phyloP scores from a whole-genome alignment of 2,888 invertebrate genomes.

The Sabatieria punctata region DNA sequence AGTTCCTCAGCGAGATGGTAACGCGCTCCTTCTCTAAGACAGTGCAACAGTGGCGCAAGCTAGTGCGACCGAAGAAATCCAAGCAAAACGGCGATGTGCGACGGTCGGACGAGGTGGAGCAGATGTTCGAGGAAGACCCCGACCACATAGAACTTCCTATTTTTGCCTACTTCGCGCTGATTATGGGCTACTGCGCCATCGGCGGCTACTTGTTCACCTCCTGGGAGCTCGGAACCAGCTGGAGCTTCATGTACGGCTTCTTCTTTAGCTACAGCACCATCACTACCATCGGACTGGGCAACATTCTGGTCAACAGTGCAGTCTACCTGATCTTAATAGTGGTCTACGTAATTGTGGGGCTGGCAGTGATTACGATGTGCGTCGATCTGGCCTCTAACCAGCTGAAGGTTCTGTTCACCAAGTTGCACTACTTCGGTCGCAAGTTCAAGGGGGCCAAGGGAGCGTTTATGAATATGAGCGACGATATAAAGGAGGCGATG shows the following conservation, averaged over 20 bases:
- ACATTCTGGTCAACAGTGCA: constrained; percentile 21
- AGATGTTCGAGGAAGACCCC: background rate
- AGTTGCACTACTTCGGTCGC: constrained; percentile 30
- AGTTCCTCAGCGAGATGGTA: constrained; percentile 11
- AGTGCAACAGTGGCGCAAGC: constrained; percentile 22
- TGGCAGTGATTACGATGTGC: constrained; percentile 31
- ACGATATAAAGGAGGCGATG: constrained; percentile 31
- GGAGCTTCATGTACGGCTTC: constrained; percentile 31
- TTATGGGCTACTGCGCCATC: constrained; percentile 19
- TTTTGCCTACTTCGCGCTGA: constrained; percentile 28
- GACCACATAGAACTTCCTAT: constrained; percentile 24
- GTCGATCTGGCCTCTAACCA: constrained; percentile 29
- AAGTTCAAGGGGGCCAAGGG: constrained; percentile 18
- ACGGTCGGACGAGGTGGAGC: too few relatives aligned
- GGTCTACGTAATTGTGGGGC: constrained; percentile 29
- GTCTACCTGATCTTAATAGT: constrained; percentile 18
- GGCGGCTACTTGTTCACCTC: constrained; percentile 8
- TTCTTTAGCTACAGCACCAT: constrained; percentile 32
- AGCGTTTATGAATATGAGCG: constrained; percentile 28
- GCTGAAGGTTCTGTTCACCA: constrained; percentile 30
- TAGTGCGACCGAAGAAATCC: too few relatives aligned
- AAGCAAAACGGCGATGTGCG: background rate
- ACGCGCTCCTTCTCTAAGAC: constrained; percentile 18
- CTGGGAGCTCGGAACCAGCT: constrained; percentile 11
- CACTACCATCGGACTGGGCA: constrained; percentile 31